Conservation (phyloP, 2,888 invertebrate species). For the Lasioglossum leucozonium region DNA sequence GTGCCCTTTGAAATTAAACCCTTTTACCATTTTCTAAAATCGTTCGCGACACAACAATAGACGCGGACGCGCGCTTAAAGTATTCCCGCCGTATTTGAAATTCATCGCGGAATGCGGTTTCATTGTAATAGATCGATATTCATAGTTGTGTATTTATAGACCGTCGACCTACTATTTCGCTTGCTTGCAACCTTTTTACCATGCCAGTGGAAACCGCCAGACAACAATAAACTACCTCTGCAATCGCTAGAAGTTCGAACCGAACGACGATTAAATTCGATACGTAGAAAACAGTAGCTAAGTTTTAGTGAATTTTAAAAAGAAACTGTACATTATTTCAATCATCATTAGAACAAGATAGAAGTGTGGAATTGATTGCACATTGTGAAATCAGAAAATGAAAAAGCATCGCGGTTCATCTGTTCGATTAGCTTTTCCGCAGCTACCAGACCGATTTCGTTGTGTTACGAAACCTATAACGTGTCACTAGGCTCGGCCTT, state of each 20-base stretch:
- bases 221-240: too few species aligned
- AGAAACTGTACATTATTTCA: too few species aligned
- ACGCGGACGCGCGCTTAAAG: neutral
- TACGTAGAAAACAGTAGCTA: too few species aligned
- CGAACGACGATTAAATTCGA: too few species aligned
- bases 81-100: neutral
- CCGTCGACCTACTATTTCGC: neutral
- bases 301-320: too few species aligned
- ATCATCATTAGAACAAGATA: too few species aligned
- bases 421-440: neutral
- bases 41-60: neutral
- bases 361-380: too few species aligned
- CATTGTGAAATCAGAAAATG: neutral
- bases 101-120: neutral
- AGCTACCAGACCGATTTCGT: slow-evolving; percentile 42
- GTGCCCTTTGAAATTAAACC: slow-evolving; percentile 38
- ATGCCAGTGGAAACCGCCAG: neutral
- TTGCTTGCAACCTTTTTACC: neutral
- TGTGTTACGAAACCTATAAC: slow-evolving; percentile 55
- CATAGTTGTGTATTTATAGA: slow-evolving; percentile 4
- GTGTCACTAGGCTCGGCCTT: slow-evolving; percentile 74
- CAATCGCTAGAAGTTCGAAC: neutral
- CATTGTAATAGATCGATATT: slow-evolving; percentile 19
- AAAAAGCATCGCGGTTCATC: neutral
- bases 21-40: slow-evolving; percentile 28